These are phyloP conservation scores for Avahi laniger DNA, from an alignment of 2,797 vertebrate species.

Conservation along the genomic window DNA sequence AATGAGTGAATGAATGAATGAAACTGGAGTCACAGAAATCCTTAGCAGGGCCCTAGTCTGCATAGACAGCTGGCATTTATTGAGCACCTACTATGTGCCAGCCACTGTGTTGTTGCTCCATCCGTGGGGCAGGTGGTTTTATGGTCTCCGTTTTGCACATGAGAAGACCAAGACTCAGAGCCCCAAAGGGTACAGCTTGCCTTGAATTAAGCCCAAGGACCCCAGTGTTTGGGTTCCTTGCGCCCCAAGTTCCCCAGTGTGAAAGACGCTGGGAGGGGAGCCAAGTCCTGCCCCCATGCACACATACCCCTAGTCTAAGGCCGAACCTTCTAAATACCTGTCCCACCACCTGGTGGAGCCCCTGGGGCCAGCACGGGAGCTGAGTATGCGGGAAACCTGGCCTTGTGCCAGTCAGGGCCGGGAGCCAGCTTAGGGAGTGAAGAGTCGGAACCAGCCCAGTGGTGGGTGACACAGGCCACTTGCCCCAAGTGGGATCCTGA, in stretches of 20 bases:
- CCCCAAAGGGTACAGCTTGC: not conserved
- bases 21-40: not conserved
- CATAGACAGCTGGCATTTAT: not conserved
- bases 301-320: not conserved
- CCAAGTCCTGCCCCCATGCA: accelerated
- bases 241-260: not conserved
- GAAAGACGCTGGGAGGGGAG: not conserved
- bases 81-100: not conserved
- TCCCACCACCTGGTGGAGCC: not conserved
- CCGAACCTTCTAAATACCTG: not conserved
- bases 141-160: not conserved
- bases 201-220: not conserved
- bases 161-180: not conserved
- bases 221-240: not conserved
- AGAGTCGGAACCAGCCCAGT: not conserved
- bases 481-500: not conserved
- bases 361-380: not conserved
- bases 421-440: not conserved
- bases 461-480: not conserved
- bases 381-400: not conserved
- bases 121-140: accelerated
- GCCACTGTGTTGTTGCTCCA: not conserved
- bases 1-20: not conserved
- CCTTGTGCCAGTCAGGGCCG: not conserved
- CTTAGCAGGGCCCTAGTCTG: not conserved